These are phyloP conservation scores for Nothobranchius furzeri DNA, from an alignment of 2,113 vertebrate species.

Conservation along the genomic window DNA sequence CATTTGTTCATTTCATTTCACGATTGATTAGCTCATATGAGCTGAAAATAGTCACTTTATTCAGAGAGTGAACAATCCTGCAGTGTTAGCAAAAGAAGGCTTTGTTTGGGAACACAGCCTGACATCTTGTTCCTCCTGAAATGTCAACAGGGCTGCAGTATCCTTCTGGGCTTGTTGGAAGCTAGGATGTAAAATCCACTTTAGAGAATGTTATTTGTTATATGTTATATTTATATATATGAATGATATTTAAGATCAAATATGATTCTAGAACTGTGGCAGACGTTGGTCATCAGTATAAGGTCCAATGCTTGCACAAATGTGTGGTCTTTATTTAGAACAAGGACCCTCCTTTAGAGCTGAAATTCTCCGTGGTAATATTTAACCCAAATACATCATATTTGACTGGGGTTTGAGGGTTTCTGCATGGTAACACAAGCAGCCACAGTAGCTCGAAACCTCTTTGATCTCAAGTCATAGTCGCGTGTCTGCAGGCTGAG, in stretches of 20 bases:
- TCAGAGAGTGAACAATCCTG: too few species aligned
- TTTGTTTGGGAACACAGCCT: too few species aligned
- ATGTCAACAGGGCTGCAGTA: too few species aligned
- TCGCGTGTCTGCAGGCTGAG: slow-evolving; percentile 59
- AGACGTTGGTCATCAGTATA: slow-evolving; percentile 39
- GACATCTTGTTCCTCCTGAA: too few species aligned
- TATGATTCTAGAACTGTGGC: slow-evolving; percentile 14
- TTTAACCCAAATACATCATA: slow-evolving; percentile 49
- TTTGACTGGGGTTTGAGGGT: slow-evolving; percentile 47
- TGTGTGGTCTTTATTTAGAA: slow-evolving; percentile 41
- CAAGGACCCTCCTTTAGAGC: slow-evolving; percentile 21
- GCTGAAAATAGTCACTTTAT: too few species aligned
- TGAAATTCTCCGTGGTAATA: slow-evolving; percentile 41
- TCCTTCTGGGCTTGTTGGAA: too few species aligned
- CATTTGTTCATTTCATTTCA: too few species aligned
- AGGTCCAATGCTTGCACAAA: slow-evolving; percentile 37
- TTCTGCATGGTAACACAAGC: slow-evolving; percentile 52
- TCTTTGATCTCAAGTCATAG: slow-evolving; percentile 57
- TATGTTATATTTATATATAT: too few species aligned
- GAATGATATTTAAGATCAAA: slow-evolving; percentile 1
- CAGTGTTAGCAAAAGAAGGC: too few species aligned
- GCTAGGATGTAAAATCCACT: too few species aligned
- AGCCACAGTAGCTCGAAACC: slow-evolving; percentile 64
- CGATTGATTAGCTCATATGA: too few species aligned
- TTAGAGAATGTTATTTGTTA: too few species aligned